Evolutionary conservation across 2,797 vertebrate genomes (phyloP).

Genomic region (Calcarius lapponicus): DNA sequence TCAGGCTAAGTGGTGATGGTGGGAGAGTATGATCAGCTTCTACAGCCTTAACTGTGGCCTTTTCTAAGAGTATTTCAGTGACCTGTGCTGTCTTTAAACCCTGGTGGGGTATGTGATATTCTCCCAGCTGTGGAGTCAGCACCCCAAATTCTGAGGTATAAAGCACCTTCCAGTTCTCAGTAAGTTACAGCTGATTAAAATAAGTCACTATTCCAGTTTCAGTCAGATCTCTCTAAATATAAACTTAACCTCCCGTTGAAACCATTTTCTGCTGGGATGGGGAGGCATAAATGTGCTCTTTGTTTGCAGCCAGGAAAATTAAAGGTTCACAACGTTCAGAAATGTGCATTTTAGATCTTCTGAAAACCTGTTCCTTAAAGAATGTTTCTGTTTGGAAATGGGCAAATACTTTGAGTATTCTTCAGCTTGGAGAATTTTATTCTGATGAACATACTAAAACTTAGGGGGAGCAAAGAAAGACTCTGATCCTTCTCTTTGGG

Average conservation of each 20-base stretch:
- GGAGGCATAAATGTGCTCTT: slow-evolving; percentile 19
- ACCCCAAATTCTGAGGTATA: not conserved
- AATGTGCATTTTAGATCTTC: not conserved
- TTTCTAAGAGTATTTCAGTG: not conserved
- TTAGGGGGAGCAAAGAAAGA: not conserved
- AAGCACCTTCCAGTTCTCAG: not conserved
- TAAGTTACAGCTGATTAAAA: not conserved
- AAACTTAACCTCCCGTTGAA: not conserved
- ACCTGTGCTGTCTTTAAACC: not conserved
- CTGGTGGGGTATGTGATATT: not conserved
- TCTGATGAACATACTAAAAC: not conserved
- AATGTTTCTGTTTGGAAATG: not conserved
- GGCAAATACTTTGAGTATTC: not conserved
- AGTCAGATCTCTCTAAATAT: not conserved
- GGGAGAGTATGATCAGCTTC: not conserved
- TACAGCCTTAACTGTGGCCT: not conserved
- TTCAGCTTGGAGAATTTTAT: not conserved
- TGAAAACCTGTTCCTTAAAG: not conserved
- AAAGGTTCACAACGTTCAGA: not conserved
- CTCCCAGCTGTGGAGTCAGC: not conserved
- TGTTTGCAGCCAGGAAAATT: slow-evolving; percentile 32
- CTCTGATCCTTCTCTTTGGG: not conserved
- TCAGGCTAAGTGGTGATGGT: not conserved
- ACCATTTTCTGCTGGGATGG: not conserved
- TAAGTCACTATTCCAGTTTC: slow-evolving; percentile 15